phyloP scores from a whole-genome alignment of 2,797 vertebrate species.

The Gallirallus australis region DNA sequence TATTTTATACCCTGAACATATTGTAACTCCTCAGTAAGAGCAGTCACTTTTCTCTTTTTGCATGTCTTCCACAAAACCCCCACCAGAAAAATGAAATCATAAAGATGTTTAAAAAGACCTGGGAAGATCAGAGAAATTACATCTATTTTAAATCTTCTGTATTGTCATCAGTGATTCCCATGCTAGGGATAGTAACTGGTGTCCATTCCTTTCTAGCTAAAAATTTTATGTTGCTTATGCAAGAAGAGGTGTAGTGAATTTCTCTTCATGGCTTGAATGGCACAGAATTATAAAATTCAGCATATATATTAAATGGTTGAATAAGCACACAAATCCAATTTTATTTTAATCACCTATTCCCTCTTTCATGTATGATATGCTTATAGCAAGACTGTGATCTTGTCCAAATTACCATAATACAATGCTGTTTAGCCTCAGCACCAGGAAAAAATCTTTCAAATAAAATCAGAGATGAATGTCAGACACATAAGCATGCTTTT shows the following conservation, averaged over 20 bases:
- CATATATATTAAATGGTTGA: background rate
- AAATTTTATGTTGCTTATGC: fast-evolving
- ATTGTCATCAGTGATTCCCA: background rate
- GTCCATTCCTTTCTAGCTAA: background rate
- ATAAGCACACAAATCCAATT: background rate
- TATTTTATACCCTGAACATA: background rate
- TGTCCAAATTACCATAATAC: background rate
- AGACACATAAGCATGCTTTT: background rate
- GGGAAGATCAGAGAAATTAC: background rate
- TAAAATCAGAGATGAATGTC: background rate
- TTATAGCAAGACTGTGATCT: background rate
- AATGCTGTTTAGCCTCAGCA: background rate
- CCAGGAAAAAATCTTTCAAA: background rate
- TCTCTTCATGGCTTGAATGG: background rate
- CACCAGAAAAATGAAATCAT: background rate
- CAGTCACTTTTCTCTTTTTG: background rate
- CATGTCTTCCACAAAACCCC: background rate
- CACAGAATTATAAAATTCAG: background rate
- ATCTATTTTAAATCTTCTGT: background rate
- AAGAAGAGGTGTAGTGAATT: background rate
- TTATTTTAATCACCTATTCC: background rate
- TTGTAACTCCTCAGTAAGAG: background rate
- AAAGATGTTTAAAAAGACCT: background rate
- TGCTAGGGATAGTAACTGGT: background rate
- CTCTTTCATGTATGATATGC: background rate